Evolutionary conservation across 1,140 invertebrate species (phyloP).

Genomic region (Zaprionus capensis): DNA sequence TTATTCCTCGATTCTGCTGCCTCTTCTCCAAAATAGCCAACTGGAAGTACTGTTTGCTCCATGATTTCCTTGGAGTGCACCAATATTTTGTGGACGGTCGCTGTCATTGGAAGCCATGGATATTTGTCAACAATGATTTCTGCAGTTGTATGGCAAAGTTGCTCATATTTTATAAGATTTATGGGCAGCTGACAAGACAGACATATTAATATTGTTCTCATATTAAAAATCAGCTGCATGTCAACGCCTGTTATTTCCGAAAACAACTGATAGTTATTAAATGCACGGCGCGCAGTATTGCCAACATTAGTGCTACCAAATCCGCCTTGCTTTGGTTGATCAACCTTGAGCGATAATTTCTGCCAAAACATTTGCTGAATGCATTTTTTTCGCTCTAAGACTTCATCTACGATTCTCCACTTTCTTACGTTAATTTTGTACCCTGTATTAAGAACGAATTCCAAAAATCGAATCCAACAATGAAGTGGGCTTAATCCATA

Average conservation of each 20-base stretch:
- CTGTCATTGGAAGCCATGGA: conserved; percentile 3
- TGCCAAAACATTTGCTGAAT: conserved; percentile 19
- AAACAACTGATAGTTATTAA: conserved; percentile 8
- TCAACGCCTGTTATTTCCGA: conserved; percentile 1
- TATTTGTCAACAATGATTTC: too few species aligned
- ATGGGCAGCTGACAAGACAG: neutral
- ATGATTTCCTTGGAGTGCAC: conserved; percentile 12
- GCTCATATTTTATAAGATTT: neutral
- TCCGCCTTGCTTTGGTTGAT: conserved; percentile 6
- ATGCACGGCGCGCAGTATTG: conserved; percentile 13
- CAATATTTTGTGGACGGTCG: conserved; percentile 8
- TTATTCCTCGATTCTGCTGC: neutral
- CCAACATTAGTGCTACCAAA: conserved; percentile 5
- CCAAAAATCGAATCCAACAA: too few species aligned
- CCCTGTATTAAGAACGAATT: too few species aligned
- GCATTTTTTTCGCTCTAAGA: neutral
- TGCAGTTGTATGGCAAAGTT: too few species aligned
- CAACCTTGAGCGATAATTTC: conserved; percentile 15
- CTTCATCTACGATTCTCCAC: too few species aligned
- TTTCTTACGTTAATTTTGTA: too few species aligned
- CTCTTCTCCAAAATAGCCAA: conserved; percentile 27
- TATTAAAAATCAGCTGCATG: conserved; percentile 7
- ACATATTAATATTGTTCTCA: neutral
- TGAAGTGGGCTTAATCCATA: too few species aligned
- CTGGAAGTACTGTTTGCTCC: conserved; percentile 9